A percentile compares a stretch with the other conserved stretches of the same genome.
Evolutionary conservation across 1,140 invertebrate species (phyloP).

Genomic region (Phthorimaea operculella): DNA sequence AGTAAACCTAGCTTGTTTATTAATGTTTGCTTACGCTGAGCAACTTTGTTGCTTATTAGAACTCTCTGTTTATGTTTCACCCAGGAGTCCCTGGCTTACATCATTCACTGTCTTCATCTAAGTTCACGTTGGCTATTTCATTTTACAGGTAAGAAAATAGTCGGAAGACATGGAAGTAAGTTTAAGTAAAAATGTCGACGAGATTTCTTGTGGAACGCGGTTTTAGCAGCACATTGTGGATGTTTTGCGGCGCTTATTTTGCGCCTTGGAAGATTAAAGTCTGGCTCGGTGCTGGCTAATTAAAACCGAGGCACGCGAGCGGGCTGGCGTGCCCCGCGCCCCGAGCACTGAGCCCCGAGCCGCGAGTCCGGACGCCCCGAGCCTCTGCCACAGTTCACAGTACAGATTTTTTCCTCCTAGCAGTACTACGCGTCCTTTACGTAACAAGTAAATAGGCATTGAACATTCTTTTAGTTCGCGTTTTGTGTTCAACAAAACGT

Average conservation of each 20-base stretch:
- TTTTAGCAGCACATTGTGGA: background rate
- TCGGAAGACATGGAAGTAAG: background rate
- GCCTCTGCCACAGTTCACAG: no score
- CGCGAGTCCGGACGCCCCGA: no score
- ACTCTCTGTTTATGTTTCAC: no score
- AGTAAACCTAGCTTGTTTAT: background rate
- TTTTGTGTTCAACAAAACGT: no score
- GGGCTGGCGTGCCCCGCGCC: background rate
- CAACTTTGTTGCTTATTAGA: background rate
- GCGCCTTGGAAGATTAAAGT: slow-evolving; percentile 11
- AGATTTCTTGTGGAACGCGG: background rate
- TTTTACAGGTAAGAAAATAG: background rate
- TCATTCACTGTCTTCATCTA: no score
- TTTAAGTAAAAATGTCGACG: background rate
- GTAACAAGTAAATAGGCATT: no score
- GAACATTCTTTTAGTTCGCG: no score
- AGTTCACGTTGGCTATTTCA: background rate
- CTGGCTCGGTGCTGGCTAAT: slow-evolving; percentile 28
- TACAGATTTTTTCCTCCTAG: no score
- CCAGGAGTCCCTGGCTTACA: no score
- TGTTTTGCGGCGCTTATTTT: background rate
- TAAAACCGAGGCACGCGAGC: slow-evolving; percentile 28
- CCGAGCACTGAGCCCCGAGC: background rate
- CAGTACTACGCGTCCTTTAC: no score
- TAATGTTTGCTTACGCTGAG: background rate